These are phyloP conservation scores for Lethocerus indicus DNA, from an alignment of 1,140 invertebrate species.

Conservation along the genomic window DNA sequence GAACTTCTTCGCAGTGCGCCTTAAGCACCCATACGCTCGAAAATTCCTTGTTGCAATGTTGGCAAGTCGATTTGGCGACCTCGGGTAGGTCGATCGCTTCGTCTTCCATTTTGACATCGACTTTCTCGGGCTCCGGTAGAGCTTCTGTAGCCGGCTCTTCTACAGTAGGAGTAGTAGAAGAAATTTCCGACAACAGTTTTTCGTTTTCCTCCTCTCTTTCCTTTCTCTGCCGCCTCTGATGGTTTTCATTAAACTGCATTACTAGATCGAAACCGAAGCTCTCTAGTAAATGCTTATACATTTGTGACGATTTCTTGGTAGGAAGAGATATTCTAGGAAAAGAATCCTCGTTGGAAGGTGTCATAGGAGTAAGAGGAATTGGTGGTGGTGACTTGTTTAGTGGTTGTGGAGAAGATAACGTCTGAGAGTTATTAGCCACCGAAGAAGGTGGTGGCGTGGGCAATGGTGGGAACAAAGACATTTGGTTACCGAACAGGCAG, in stretches of 20 bases:
- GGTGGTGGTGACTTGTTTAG: conserved; percentile 20
- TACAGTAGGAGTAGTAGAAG: conserved; percentile 23
- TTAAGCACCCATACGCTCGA: conserved; percentile 91
- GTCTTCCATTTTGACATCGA: conserved; percentile 32
- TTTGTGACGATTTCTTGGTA: conserved; percentile 54
- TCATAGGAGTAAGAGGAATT: conserved; percentile 15
- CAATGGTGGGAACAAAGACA: conserved; percentile 37
- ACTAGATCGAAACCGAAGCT: conserved; percentile 90
- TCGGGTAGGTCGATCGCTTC: conserved; percentile 44
- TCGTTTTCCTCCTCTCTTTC: conserved; percentile 22
- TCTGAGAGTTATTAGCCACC: conserved; percentile 14
- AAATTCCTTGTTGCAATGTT: conserved; percentile 83
- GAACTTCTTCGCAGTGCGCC: conserved; percentile 88
- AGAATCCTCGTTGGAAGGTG: conserved; percentile 17
- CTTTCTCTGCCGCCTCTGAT: conserved; percentile 47
- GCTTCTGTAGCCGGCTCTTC: conserved; percentile 11
- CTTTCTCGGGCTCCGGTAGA: conserved; percentile 25
- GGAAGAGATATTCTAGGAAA: conserved; percentile 26
- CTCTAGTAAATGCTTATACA: conserved; percentile 80
- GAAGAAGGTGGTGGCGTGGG: conserved; percentile 26
- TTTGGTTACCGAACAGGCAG: conserved; percentile 53
- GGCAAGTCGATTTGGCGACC: conserved; percentile 63
- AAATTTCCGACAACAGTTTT: conserved; percentile 20
- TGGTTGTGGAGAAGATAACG: conserved; percentile 16
- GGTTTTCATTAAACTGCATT: conserved; percentile 91